Percentiles rank a stretch among this genome's conserved stretches.
Conservation (phyloP, 2,888 invertebrate species). For the Ophioninae sp. region DNA sequence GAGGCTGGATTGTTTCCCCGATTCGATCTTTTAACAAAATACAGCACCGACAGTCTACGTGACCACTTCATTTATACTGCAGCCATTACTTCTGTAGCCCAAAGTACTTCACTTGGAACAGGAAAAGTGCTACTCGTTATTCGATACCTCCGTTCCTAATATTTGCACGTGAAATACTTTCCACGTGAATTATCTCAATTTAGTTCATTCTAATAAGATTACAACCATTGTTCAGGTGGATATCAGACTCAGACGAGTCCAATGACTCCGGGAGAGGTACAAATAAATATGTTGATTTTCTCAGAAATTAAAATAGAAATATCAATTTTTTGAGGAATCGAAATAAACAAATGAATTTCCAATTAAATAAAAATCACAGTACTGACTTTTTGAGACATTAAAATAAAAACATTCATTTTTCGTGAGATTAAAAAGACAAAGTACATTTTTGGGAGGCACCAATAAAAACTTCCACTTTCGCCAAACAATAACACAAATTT, state of each 20-base stretch:
- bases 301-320: too few relatives aligned
- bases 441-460: too few relatives aligned
- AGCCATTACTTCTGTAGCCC: background rate
- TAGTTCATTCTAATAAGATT: background rate
- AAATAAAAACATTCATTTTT: too few relatives aligned
- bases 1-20: slow-evolving; percentile 41
- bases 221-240: background rate
- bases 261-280: background rate
- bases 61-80: slow-evolving; percentile 22
- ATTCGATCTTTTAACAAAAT: slow-evolving; percentile 50
- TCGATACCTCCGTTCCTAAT: background rate
- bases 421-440: too few relatives aligned
- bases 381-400: too few relatives aligned
- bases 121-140: background rate
- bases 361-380: too few relatives aligned
- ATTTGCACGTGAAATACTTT: background rate
- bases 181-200: background rate
- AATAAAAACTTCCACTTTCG: too few relatives aligned
- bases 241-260: background rate
- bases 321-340: too few relatives aligned
- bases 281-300: too few relatives aligned
- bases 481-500: too few relatives aligned
- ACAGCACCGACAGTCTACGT: slow-evolving; percentile 21
- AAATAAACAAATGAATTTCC: too few relatives aligned
- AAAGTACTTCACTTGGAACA: background rate